Percentiles rank a stretch among this genome's conserved stretches.
phyloP scores from a whole-genome alignment of 1,140 invertebrate species.

The Heterodera schachtii region DNA sequence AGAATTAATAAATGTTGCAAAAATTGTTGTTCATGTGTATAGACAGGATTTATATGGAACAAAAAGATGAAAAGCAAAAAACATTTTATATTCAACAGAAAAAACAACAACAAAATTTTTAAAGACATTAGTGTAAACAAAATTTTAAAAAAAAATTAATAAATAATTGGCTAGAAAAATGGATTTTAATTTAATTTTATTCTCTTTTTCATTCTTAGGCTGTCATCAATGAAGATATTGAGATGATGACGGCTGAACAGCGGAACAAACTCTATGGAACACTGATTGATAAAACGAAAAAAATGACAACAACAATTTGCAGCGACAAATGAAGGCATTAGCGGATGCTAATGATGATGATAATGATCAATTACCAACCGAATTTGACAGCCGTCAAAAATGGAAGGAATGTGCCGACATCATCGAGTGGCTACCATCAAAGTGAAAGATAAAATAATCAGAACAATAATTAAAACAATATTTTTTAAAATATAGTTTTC shows the following conservation, averaged over 20 bases:
- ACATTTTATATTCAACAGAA: too few species aligned
- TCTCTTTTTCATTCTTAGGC: not conserved
- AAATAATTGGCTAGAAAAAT: too few species aligned
- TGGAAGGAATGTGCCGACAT: constrained; percentile 81
- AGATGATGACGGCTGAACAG: not conserved
- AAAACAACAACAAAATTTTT: not conserved
- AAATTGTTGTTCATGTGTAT: too few species aligned
- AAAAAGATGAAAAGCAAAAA: too few species aligned
- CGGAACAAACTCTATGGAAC: not conserved
- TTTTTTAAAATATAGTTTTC: too few species aligned
- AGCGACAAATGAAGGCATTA: not conserved
- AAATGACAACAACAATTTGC: not conserved
- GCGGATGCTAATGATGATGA: not conserved
- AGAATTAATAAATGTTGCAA: too few species aligned
- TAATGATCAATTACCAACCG: constrained; percentile 24
- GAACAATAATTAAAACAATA: too few species aligned
- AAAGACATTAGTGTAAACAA: not conserved
- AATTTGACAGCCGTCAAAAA: constrained; percentile 70
- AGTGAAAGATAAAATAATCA: too few species aligned
- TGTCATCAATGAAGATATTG: not conserved
- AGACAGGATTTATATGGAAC: too few species aligned
- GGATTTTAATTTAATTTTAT: too few species aligned
- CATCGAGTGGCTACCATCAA: too few species aligned
- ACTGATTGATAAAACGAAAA: too few species aligned
- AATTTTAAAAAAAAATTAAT: not conserved